Evolutionary conservation across 2,113 vertebrate genomes (phyloP).

Genomic region (Natator depressus): DNA sequence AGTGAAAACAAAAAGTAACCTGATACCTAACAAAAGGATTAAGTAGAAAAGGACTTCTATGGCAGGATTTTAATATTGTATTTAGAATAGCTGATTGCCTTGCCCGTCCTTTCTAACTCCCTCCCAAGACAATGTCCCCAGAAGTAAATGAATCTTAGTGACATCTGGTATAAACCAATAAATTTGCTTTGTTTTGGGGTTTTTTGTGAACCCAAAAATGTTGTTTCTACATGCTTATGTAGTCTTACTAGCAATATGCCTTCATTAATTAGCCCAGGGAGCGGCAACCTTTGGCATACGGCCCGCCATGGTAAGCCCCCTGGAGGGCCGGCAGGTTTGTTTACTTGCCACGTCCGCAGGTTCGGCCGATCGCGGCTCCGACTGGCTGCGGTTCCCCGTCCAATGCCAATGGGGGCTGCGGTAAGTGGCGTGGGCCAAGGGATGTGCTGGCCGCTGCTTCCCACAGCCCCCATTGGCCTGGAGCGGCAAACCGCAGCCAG

Average conservation of each 20-base stretch:
- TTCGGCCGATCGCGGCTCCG: too few relatives aligned
- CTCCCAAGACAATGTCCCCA: neutral
- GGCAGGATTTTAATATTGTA: constrained; percentile 63
- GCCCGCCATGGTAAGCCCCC: too few relatives aligned
- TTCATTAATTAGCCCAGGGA: constrained; percentile 33
- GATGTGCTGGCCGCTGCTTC: too few relatives aligned
- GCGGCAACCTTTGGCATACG: too few relatives aligned
- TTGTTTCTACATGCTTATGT: constrained; percentile 27
- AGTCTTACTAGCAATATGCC: constrained; percentile 48
- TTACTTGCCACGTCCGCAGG: too few relatives aligned
- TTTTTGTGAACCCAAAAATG: constrained; percentile 45
- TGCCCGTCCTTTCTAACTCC: neutral
- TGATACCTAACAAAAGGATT: constrained; percentile 66
- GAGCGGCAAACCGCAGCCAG: too few relatives aligned
- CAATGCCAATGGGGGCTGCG: too few relatives aligned
- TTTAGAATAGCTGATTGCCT: constrained; percentile 35
- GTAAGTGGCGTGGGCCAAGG: too few relatives aligned
- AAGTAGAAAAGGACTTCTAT: constrained; percentile 59
- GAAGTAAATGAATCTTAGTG: constrained; percentile 57
- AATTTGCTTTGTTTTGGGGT: constrained; percentile 5
- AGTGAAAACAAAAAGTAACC: constrained; percentile 8
- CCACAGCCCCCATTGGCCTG: too few relatives aligned
- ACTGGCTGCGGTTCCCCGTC: too few relatives aligned
- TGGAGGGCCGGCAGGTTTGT: too few relatives aligned
- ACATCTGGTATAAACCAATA: constrained; percentile 50